Conservation (phyloP, 2,797 vertebrate genomes). For the Chaetophractus vellerosus region DNA sequence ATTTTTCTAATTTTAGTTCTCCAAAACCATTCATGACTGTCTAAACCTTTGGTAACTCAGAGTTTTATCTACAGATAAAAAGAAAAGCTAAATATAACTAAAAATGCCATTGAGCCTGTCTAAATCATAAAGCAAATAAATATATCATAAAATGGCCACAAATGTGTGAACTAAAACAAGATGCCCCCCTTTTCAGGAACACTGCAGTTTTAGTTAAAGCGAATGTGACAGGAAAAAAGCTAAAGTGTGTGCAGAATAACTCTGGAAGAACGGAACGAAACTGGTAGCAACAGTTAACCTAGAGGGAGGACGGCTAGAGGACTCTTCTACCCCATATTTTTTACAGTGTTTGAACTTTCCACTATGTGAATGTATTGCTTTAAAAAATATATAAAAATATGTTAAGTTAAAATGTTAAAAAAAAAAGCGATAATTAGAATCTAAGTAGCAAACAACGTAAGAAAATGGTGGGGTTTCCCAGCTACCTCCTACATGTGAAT, state of each 20-base stretch:
- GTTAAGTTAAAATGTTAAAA: conserved; percentile 16
- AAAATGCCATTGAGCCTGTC: neutral
- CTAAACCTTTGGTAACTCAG: neutral
- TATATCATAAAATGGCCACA: conserved; percentile 42
- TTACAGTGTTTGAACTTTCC: neutral
- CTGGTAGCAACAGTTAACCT: neutral
- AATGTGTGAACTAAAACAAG: conserved; percentile 17
- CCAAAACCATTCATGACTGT: neutral
- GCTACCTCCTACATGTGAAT: neutral
- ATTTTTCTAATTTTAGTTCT: conserved; percentile 11
- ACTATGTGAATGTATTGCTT: neutral
- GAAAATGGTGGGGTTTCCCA: neutral
- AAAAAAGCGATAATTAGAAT: conserved; percentile 15
- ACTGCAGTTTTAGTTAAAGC: neutral
- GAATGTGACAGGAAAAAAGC: neutral
- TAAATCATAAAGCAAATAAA: conserved; percentile 15
- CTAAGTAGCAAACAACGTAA: neutral
- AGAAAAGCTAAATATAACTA: conserved; percentile 11
- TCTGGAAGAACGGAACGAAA: neutral
- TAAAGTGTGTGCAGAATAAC: neutral
- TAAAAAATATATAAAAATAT: neutral
- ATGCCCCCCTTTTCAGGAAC: neutral
- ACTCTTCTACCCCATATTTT: neutral
- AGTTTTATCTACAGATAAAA: conserved; percentile 28
- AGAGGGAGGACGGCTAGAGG: neutral